Evolutionary conservation across 1,140 invertebrate genomes (phyloP).

Genomic region (Penaeus japonicus): DNA sequence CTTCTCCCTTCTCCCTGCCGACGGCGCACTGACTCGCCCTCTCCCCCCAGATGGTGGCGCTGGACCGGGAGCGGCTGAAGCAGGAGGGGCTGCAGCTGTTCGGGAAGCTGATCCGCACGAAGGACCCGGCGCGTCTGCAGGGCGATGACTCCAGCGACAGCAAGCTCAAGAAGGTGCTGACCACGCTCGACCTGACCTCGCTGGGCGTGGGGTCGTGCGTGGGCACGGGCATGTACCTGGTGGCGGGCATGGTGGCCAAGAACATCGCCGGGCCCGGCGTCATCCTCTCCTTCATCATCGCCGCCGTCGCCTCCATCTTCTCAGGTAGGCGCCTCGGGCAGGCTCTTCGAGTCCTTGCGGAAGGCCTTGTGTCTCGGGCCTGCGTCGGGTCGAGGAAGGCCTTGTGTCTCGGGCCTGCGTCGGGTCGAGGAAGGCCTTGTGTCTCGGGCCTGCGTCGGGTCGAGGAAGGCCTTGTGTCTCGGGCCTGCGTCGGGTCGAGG

Average conservation of each 20-base stretch:
- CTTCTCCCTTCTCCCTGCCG: not conserved
- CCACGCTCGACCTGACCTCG: conserved; percentile 86
- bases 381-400: too few species aligned
- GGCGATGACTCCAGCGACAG: not conserved
- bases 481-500: too few species aligned
- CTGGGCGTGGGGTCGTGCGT: conserved; percentile 92
- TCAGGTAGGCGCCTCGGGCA: conserved; percentile 72
- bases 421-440: too few species aligned
- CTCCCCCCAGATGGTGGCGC: conserved; percentile 18
- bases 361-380: too few species aligned
- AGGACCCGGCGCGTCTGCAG: conserved; percentile 28
- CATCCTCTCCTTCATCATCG: conserved; percentile 87
- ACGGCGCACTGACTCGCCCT: too few species aligned
- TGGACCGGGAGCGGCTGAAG: conserved; percentile 4
- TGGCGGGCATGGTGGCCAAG: conserved; percentile 87
- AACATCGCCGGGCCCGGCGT: conserved; percentile 88
- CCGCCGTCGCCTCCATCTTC: conserved; percentile 88
- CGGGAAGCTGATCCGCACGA: conserved; percentile 34
- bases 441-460: too few species aligned
- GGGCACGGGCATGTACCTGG: conserved; percentile 92
- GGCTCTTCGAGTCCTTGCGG: not conserved
- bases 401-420: too few species aligned
- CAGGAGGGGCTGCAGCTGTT: conserved; percentile 21
- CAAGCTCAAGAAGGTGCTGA: conserved; percentile 80
- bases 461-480: too few species aligned